Conservation (phyloP, 2,797 vertebrate genomes). For the Myotis planiceps region DNA sequence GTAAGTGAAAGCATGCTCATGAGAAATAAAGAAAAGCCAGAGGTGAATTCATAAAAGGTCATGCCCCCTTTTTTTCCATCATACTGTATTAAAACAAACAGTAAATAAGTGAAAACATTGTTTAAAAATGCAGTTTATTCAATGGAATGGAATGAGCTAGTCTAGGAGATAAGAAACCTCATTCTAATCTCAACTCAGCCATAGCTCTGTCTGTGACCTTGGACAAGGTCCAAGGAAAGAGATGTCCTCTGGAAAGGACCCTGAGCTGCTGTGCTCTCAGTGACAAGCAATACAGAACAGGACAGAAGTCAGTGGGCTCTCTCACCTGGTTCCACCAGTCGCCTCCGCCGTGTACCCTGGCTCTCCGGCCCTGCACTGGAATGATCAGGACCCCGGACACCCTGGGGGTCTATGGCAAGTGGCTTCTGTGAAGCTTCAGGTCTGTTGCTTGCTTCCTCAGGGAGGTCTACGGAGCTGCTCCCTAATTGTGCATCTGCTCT, state of each 20-base stretch:
- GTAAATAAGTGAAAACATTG: neutral
- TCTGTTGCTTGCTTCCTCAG: neutral
- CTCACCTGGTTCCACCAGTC: conserved; percentile 79
- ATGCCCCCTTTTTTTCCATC: neutral
- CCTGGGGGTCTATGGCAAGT: neutral
- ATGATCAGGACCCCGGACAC: fast-evolving
- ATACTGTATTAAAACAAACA: conserved; percentile 8
- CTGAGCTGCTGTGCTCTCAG: neutral
- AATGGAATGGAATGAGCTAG: neutral
- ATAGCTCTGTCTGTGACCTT: neutral
- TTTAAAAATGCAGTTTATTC: neutral
- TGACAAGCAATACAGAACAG: neutral
- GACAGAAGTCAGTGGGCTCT: neutral
- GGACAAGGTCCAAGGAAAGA: neutral
- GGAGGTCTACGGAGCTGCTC: neutral
- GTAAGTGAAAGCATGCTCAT: neutral
- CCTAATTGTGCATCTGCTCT: neutral
- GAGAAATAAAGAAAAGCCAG: neutral
- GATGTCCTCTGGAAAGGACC: neutral
- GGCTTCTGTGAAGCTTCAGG: neutral
- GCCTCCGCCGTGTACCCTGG: conserved; percentile 34
- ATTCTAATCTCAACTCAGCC: neutral
- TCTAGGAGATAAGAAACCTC: neutral
- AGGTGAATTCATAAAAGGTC: neutral
- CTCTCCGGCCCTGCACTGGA: neutral